Evolutionary conservation across 2,888 invertebrate species (phyloP).

Genomic region (Sisyra terminalis): DNA sequence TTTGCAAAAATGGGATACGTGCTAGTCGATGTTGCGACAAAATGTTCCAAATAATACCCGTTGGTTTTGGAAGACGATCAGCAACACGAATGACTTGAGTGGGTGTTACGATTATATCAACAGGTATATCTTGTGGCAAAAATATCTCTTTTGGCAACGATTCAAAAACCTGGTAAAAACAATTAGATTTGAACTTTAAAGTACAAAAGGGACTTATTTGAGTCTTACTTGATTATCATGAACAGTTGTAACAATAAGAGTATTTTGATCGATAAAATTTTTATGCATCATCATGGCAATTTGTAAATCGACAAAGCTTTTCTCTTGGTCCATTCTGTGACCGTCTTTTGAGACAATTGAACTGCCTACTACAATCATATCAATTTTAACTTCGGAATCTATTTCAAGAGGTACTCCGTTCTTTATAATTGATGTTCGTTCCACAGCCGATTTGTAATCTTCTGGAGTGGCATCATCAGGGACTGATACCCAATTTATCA

Average conservation of each 20-base stretch:
- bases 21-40: slow-evolving; percentile 54
- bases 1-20: slow-evolving; percentile 54
- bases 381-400: slow-evolving; percentile 50
- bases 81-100: slow-evolving; percentile 52
- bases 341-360: slow-evolving; percentile 73
- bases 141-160: slow-evolving; percentile 57
- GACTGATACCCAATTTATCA: slow-evolving; percentile 52
- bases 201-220: too few species aligned
- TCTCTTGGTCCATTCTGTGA: slow-evolving; percentile 71
- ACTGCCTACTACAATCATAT: slow-evolving; percentile 68
- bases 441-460: too few species aligned
- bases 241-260: slow-evolving; percentile 62
- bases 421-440: slow-evolving; percentile 46
- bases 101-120: slow-evolving; percentile 75
- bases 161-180: slow-evolving; percentile 52
- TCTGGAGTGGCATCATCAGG: slow-evolving; percentile 40
- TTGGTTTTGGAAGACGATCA: slow-evolving; percentile 41
- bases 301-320: slow-evolving; percentile 74
- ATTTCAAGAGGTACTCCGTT: slow-evolving; percentile 53
- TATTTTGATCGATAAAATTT: slow-evolving; percentile 57
- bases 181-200: too few species aligned
- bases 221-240: slow-evolving; percentile 75
- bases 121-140: slow-evolving; percentile 63
- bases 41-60: slow-evolving; percentile 61
- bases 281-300: slow-evolving; percentile 65